phyloP scores from a whole-genome alignment of 2,888 invertebrate genomes.

The Lysandra bellargus region DNA sequence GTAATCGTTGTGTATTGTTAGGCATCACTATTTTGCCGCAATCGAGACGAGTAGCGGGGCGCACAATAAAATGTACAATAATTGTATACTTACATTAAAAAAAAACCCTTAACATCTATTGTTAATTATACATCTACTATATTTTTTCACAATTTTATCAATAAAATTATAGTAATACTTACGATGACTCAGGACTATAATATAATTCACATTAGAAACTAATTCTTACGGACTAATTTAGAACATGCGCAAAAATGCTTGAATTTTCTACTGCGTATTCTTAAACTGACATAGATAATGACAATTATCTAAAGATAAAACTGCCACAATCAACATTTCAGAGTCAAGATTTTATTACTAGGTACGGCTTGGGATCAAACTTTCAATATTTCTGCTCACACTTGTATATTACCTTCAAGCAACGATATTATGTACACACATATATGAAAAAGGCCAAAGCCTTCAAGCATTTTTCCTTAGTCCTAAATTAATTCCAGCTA shows the following conservation, averaged over 20 bases:
- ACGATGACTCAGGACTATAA: slow-evolving; percentile 62
- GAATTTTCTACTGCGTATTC: neutral
- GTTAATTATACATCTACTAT: slow-evolving; percentile 30
- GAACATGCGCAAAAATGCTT: slow-evolving; percentile 5
- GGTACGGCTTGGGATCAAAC: neutral
- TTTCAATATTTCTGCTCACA: neutral
- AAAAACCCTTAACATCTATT: slow-evolving; percentile 20
- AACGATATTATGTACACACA: neutral
- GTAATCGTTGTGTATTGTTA: slow-evolving; percentile 28
- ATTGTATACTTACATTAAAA: slow-evolving; percentile 6
- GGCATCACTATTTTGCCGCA: neutral
- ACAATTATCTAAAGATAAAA: neutral
- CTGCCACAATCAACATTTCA: neutral
- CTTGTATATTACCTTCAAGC: neutral
- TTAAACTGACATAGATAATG: neutral
- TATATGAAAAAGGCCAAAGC: too few species aligned
- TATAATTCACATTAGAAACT: slow-evolving; percentile 55
- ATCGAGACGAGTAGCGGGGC: neutral
- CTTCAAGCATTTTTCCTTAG: neutral
- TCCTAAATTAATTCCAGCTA: slow-evolving; percentile 51
- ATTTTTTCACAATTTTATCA: slow-evolving; percentile 32
- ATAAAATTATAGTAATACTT: slow-evolving; percentile 61
- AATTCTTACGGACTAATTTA: slow-evolving; percentile 52
- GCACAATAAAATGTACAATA: slow-evolving; percentile 3
- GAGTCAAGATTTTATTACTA: neutral